Percentiles rank a stretch among this genome's conserved stretches.
phyloP scores from a whole-genome alignment of 2,113 vertebrate species.

The Psephotus haematonotus region DNA sequence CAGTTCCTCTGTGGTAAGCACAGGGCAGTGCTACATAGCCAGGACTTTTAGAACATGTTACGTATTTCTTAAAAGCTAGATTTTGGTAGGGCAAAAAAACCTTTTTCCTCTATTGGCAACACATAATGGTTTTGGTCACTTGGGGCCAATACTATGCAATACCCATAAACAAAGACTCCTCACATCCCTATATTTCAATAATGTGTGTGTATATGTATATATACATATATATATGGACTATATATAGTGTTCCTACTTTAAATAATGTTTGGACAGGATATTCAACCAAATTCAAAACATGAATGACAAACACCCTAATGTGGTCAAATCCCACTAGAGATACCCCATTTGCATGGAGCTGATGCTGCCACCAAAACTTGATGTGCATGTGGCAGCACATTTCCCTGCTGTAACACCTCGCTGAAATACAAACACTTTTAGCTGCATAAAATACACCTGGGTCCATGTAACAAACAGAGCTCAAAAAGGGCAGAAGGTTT shows the following conservation, averaged over 20 bases:
- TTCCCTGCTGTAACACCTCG: no score
- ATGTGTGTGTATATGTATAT: fast-evolving
- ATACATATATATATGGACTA: not conserved
- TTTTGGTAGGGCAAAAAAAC: not conserved
- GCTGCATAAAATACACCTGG: not conserved
- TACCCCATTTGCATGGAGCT: not conserved
- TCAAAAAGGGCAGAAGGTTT: not conserved
- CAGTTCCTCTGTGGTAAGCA: not conserved
- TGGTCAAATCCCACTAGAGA: not conserved
- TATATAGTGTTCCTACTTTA: not conserved
- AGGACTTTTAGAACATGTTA: not conserved
- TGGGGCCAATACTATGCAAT: not conserved
- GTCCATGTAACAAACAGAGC: not conserved
- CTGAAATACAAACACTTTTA: not conserved
- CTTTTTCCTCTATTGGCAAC: not conserved
- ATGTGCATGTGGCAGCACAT: not conserved
- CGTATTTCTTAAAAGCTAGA: not conserved
- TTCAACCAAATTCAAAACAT: not conserved
- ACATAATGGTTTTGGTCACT: not conserved
- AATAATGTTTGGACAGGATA: not conserved
- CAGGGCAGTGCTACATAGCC: not conserved
- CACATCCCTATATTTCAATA: fast-evolving
- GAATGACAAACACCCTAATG: not conserved
- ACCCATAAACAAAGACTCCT: fast-evolving
- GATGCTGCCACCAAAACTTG: not conserved